Evolutionary conservation across 1,140 invertebrate species (phyloP).

Genomic region (Eurosta solidaginis): DNA sequence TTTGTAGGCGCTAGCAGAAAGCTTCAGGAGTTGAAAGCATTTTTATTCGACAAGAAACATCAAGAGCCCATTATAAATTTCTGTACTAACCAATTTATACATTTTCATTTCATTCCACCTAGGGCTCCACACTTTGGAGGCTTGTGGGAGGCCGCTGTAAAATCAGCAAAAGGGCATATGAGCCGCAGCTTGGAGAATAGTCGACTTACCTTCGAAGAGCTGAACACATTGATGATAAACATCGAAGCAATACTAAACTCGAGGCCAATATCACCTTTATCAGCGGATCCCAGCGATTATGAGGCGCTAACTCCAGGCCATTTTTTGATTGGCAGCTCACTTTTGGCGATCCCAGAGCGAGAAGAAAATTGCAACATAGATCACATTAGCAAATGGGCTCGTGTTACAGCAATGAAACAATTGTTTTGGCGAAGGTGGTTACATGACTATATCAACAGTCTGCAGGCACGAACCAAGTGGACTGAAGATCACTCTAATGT

Average conservation of each 20-base stretch:
- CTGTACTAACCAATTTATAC: conserved; percentile 36
- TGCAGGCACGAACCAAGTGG: background rate
- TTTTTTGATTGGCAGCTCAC: no score
- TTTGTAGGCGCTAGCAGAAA: conserved; percentile 41
- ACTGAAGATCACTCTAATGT: no score
- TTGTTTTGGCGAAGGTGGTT: background rate
- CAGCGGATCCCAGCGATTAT: conserved; percentile 42
- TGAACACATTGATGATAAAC: conserved; percentile 37
- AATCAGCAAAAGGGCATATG: conserved; percentile 45
- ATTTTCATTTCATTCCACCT: conserved; percentile 43
- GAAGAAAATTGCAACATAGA: background rate
- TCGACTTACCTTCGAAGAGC: conserved; percentile 39
- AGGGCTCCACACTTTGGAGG: conserved; percentile 42
- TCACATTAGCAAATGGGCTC: no score
- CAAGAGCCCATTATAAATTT: background rate
- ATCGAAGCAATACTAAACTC: conserved; percentile 47
- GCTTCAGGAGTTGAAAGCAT: conserved; percentile 23
- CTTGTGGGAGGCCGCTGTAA: no score
- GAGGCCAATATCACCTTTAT: conserved; percentile 40
- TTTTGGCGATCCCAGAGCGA: no score
- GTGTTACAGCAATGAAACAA: no score
- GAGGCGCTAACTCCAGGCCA: conserved; percentile 49
- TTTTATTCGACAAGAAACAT: background rate
- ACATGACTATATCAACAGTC: background rate
- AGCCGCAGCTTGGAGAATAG: conserved; percentile 33